Base-by-base conservation (phyloP, 2,888 invertebrate genomes). In the Mythimna loreyi region DNA sequence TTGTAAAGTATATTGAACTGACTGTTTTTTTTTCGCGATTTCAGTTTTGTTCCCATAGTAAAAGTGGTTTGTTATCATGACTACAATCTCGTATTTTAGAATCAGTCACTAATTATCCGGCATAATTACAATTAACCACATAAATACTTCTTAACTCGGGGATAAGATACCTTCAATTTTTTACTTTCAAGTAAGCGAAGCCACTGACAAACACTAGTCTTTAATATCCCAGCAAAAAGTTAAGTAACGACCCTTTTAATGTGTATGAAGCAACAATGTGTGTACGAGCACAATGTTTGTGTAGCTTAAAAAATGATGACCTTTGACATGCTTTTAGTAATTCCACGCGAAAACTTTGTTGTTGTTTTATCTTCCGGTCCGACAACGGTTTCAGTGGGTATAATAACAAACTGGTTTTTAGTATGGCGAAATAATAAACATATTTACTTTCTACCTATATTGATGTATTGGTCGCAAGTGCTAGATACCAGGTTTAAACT, bases 261-360 rank as follows among this genome's bases (percentile, higher is more conserved):
- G 47, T 75, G 67, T 8, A 47, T 75, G 47, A 21, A 28, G 67
- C 36, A 23, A 43, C 75, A 25, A 49, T 55, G 47, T 49, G 33
- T 49, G 47, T 47, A 53, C 33, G 40, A 45, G 2, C 52, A 25
- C 23, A n/a, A 55, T 59, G 40, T 72, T 72, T 59, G 33, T 43
- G n/a, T 28, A 16, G 19, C 68, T 49, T n/a, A 23, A 56, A 55
- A 75, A 60, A 28, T 30, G 0, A 49, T 55, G 30, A 43, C 55
- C 3, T 47, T 60, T 25, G 23, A 67, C 43, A 33, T 43, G 56
- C 40, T 49, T 49, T 52, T 28, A 76, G 33, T 28, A 36, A 76
- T 69, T 73, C 72, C 55, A 76, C 70, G 19, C 23, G 33, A 50
- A 76, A 76, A 73, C 28, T 76, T 69, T 76, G 59, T 69, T 69